phyloP scores from a whole-genome alignment of 2,113 vertebrate genomes.

The Gasterosteus aculeatus region DNA sequence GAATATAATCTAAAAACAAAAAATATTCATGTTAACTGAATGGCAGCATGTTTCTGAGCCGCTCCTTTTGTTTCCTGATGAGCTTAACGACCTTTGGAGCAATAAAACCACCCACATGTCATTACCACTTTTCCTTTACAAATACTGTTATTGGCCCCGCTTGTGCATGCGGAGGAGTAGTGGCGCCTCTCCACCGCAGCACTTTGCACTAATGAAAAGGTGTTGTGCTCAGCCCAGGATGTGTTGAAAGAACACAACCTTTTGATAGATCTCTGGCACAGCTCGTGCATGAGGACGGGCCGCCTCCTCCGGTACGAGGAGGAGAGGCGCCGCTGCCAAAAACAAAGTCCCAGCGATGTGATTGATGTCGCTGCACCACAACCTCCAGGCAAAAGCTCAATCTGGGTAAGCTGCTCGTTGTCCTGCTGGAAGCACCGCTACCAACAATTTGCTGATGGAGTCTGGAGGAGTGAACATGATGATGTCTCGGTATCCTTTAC shows the following conservation, averaged over 20 bases:
- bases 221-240: slow-evolving; percentile 63
- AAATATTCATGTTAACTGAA: neutral
- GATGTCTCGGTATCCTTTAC: slow-evolving; percentile 20
- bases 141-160: neutral
- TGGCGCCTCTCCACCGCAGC: slow-evolving; percentile 35
- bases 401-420: slow-evolving; percentile 52
- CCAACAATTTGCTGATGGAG: slow-evolving; percentile 63
- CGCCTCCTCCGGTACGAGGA: slow-evolving; percentile 18
- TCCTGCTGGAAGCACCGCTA: slow-evolving; percentile 27
- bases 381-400: slow-evolving; percentile 52
- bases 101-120: slow-evolving; percentile 19
- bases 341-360: slow-evolving; percentile 51
- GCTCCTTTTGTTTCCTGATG: neutral
- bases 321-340: slow-evolving; percentile 50
- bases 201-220: slow-evolving; percentile 74
- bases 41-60: neutral
- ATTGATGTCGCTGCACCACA: slow-evolving; percentile 69
- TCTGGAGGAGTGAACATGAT: slow-evolving; percentile 27
- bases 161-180: slow-evolving; percentile 22
- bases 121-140: slow-evolving; percentile 14
- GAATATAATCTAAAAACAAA: neutral
- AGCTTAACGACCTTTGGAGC: slow-evolving; percentile 15
- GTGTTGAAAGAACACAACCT: slow-evolving; percentile 69
- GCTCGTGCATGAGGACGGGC: slow-evolving; percentile 29
- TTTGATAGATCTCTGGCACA: slow-evolving; percentile 60